Percentiles rank a stretch among this genome's conserved stretches.
These are phyloP conservation scores for Malurus leucopterus DNA, from an alignment of 2,797 vertebrate genomes.

Conservation along the genomic window DNA sequence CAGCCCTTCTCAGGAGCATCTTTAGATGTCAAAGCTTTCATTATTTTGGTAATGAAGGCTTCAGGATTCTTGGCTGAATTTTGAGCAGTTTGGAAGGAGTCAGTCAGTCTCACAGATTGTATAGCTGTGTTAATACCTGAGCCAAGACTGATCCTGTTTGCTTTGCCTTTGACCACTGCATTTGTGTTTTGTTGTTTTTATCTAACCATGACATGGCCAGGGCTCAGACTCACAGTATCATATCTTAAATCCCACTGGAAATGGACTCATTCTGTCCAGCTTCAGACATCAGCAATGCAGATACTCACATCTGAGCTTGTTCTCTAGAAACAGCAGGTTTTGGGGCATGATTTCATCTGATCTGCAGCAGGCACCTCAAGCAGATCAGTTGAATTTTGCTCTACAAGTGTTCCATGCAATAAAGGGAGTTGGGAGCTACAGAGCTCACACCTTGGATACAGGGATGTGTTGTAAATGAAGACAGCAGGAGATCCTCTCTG, in stretches of 20 bases:
- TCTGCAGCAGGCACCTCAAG: neutral
- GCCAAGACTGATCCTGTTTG: neutral
- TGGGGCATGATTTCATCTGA: neutral
- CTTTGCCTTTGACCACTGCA: neutral
- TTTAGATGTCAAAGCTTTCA: neutral
- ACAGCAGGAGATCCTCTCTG: neutral
- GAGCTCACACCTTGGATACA: fast-evolving
- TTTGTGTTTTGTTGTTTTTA: neutral
- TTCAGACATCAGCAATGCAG: neutral
- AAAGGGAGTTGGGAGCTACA: neutral
- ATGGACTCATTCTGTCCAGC: neutral
- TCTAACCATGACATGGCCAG: fast-evolving
- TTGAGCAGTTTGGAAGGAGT: neutral
- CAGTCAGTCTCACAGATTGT: neutral
- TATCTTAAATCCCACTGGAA: neutral
- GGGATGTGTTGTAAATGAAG: neutral
- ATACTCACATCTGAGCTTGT: neutral
- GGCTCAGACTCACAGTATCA: neutral
- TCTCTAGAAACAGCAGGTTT: neutral
- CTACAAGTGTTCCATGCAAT: neutral
- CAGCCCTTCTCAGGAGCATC: neutral
- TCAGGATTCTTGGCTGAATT: neutral
- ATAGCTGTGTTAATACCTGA: neutral
- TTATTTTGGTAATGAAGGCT: neutral
- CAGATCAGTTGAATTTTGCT: neutral